Evolutionary conservation across 2,113 vertebrate species (phyloP).

Genomic region (Muntiacus reevesi): DNA sequence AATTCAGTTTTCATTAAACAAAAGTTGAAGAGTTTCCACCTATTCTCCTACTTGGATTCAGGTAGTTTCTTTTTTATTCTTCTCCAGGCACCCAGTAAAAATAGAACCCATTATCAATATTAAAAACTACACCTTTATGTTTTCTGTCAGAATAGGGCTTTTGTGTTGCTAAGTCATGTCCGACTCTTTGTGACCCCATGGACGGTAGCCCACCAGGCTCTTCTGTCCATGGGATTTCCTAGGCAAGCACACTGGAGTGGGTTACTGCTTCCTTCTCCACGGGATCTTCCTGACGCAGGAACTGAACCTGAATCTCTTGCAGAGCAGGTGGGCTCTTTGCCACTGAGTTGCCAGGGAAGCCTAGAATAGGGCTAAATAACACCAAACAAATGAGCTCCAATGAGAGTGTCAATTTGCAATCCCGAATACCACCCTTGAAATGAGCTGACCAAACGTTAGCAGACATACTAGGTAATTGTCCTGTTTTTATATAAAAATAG

Average conservation of each 20-base stretch:
- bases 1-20: background rate
- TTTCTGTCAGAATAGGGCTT: background rate
- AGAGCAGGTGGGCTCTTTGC: background rate
- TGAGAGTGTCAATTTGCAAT: background rate
- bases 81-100: background rate
- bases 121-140: background rate
- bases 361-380: background rate
- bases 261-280: background rate
- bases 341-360: background rate
- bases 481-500: background rate
- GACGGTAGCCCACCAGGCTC: background rate
- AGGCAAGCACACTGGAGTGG: background rate
- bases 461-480: background rate
- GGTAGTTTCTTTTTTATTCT: background rate
- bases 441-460: background rate
- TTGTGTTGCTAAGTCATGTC: background rate
- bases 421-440: background rate
- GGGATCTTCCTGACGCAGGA: background rate
- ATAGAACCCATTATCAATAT: background rate
- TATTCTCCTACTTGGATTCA: background rate
- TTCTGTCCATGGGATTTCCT: background rate
- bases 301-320: background rate
- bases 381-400: background rate
- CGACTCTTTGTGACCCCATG: fast-evolving
- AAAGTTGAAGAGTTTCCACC: background rate